phyloP scores from a whole-genome alignment of 2,113 vertebrate genomes.

The Thinocorus orbignyianus region DNA sequence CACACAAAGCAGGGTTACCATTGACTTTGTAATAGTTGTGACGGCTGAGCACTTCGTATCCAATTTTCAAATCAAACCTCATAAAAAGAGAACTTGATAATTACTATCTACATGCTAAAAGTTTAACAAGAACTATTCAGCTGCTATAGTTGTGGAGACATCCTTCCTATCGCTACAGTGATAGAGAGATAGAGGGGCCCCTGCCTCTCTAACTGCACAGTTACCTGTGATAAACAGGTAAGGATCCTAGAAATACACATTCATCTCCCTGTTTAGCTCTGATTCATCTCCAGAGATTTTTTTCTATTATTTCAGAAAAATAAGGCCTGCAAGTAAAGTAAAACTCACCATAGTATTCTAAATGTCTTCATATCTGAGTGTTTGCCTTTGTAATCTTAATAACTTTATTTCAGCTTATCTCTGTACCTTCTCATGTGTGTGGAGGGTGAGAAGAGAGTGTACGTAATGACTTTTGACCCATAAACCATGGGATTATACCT shows the following conservation, averaged over 20 bases:
- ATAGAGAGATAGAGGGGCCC: neutral
- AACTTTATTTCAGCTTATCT: neutral
- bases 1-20: neutral
- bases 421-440: neutral
- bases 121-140: neutral
- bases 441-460: fast-evolving
- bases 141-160: neutral
- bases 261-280: neutral
- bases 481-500: neutral
- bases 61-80: neutral
- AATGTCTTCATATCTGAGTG: neutral
- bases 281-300: neutral
- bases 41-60: neutral
- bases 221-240: neutral
- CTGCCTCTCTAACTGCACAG: neutral
- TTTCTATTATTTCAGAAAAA: neutral
- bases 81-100: neutral
- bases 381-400: neutral
- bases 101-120: neutral
- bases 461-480: neutral
- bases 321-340: neutral
- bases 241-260: neutral
- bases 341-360: neutral
- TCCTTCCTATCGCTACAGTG: neutral
- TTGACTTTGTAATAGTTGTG: neutral